These are phyloP conservation scores for Philopotamus ludificatus DNA, from an alignment of 1,140 invertebrate genomes.

Conservation along the genomic window DNA sequence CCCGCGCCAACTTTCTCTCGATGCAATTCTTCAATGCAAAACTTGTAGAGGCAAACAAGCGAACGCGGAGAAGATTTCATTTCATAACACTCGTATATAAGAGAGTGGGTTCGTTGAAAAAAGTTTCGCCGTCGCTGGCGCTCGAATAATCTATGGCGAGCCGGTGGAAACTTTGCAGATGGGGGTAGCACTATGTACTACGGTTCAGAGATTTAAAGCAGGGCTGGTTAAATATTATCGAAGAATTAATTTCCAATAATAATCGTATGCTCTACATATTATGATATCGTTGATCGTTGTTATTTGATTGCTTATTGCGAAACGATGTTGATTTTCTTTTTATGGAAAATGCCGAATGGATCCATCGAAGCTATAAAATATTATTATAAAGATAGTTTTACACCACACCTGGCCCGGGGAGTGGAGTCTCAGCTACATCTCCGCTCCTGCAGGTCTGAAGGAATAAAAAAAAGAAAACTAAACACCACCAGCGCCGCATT, in stretches of 20 bases:
- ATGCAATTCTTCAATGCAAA: not conserved
- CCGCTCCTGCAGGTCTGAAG: not conserved
- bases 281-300: too few relatives aligned
- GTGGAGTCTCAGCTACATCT: not conserved
- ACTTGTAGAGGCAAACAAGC: constrained; percentile 4
- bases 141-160: too few relatives aligned
- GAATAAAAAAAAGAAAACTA: not conserved
- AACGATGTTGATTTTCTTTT: too few relatives aligned
- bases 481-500: constrained; percentile 5
- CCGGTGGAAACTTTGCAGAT: not conserved
- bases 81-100: constrained; percentile 14
- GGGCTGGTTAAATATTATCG: too few relatives aligned
- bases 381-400: too few relatives aligned
- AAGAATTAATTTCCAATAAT: too few relatives aligned
- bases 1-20: not conserved
- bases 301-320: too few relatives aligned
- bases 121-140: not conserved
- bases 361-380: too few relatives aligned
- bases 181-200: too few relatives aligned
- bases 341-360: too few relatives aligned
- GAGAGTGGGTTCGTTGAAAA: not conserved
- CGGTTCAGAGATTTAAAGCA: too few relatives aligned
- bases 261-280: too few relatives aligned
- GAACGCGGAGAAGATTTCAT: constrained; percentile 14
- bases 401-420: not conserved